phyloP scores from a whole-genome alignment of 2,797 vertebrate genomes.

The Babyrousa celebensis region DNA sequence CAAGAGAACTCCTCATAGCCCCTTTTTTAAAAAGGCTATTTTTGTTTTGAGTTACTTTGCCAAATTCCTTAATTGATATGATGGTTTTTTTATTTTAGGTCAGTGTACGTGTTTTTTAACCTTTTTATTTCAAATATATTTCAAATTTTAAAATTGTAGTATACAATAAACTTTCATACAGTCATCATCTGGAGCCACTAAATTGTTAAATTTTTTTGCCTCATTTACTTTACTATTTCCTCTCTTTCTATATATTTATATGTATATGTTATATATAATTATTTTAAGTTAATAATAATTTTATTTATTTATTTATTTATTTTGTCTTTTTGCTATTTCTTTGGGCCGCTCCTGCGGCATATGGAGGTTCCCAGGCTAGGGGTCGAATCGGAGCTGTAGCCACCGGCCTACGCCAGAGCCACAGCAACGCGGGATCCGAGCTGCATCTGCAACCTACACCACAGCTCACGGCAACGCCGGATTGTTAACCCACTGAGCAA shows the following conservation, averaged over 20 bases:
- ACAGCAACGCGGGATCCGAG: too few relatives aligned
- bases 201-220: conserved; percentile 43
- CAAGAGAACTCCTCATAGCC: neutral
- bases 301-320: neutral
- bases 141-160: neutral
- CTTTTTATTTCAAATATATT: conserved; percentile 56
- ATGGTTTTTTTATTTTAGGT: conserved; percentile 50
- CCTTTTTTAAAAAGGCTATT: conserved; percentile 24
- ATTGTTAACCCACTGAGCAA: too few relatives aligned
- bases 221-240: conserved; percentile 22
- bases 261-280: neutral
- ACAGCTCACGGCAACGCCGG: too few relatives aligned
- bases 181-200: neutral
- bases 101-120: neutral
- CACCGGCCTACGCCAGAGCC: too few relatives aligned
- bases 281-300: conserved; percentile 25
- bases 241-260: neutral
- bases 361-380: too few relatives aligned
- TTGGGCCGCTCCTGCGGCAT: too few relatives aligned
- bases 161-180: neutral
- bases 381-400: too few relatives aligned
- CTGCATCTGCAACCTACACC: too few relatives aligned
- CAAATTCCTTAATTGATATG: neutral
- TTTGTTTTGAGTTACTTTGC: conserved; percentile 57
- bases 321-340: too few relatives aligned